These are phyloP conservation scores for Andrena chrysosceles DNA, from an alignment of 2,888 invertebrate species.

Conservation along the genomic window DNA sequence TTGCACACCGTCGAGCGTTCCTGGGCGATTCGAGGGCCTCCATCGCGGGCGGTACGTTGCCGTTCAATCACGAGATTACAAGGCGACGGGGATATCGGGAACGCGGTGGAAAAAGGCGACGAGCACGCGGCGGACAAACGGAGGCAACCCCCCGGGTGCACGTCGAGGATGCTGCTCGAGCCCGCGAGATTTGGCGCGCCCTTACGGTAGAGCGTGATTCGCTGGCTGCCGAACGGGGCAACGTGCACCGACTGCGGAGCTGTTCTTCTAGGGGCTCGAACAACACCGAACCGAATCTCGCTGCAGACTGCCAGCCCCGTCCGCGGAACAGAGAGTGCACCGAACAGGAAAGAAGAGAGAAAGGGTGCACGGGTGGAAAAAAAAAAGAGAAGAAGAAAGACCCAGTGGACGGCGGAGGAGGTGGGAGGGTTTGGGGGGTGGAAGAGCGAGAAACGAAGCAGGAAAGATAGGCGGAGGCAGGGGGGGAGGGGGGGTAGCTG, in stretches of 20 bases:
- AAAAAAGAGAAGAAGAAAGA: constrained; percentile 54
- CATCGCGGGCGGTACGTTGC: constrained; percentile 3
- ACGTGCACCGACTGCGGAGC: constrained; percentile 24
- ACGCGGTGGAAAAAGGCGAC: background rate
- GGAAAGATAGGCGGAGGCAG: constrained; percentile 64
- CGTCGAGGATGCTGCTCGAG: background rate
- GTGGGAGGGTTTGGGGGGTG: constrained; percentile 23
- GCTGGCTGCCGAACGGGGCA: background rate
- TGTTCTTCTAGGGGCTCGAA: constrained; percentile 52
- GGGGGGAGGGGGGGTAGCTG: constrained; percentile 67
- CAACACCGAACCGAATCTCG: constrained; percentile 65
- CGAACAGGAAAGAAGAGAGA: constrained; percentile 56
- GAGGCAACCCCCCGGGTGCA: background rate
- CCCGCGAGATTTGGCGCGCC: constrained; percentile 4
- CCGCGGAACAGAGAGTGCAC: constrained; percentile 60
- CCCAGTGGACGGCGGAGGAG: constrained; percentile 27
- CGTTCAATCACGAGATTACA: constrained; percentile 35
- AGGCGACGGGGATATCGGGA: background rate
- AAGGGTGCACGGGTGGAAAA: constrained; percentile 49
- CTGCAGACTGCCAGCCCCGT: constrained; percentile 66
- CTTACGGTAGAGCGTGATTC: background rate
- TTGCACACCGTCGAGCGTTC: background rate
- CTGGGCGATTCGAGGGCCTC: constrained; percentile 3
- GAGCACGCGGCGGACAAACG: background rate
- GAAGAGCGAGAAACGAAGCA: constrained; percentile 62